These are phyloP conservation scores for Drosophila watanabei DNA, from an alignment of 1,140 invertebrate species.

Conservation along the genomic window DNA sequence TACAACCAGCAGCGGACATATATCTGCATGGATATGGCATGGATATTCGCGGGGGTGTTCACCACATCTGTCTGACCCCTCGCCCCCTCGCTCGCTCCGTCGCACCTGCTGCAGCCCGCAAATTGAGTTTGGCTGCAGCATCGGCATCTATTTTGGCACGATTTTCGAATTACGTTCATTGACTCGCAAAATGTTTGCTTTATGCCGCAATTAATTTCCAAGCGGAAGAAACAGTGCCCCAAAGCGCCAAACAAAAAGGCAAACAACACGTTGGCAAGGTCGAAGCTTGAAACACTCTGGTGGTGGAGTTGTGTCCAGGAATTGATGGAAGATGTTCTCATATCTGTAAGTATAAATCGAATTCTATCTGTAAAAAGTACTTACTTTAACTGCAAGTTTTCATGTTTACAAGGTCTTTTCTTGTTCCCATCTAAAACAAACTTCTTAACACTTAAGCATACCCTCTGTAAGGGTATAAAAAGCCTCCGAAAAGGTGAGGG, in stretches of 20 bases:
- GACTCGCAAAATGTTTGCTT: conserved; percentile 83
- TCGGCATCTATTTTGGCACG: conserved; percentile 81
- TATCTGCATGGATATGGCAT: conserved; percentile 47
- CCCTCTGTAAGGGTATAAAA: conserved; percentile 1
- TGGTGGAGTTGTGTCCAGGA: too few relatives aligned
- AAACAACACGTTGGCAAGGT: conserved; percentile 7
- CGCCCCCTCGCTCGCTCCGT: conserved; percentile 3
- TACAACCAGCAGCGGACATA: conserved; percentile 44
- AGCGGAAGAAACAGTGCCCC: conserved; percentile 71
- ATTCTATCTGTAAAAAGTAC: background rate
- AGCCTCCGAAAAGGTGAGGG: conserved; percentile 21
- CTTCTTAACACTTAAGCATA: background rate
- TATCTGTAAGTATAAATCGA: background rate
- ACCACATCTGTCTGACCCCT: conserved; percentile 13
- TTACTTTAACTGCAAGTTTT: background rate
- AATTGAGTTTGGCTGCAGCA: conserved; percentile 48
- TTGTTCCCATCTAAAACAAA: background rate
- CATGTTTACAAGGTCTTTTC: too few relatives aligned
- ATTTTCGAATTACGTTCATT: conserved; percentile 84
- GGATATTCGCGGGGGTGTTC: conserved; percentile 73
- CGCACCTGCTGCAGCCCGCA: conserved; percentile 68
- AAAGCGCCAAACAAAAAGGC: conserved; percentile 11
- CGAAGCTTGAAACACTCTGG: conserved; percentile 11
- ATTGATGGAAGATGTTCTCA: too few relatives aligned
- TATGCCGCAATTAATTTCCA: conserved; percentile 83